phyloP scores from a whole-genome alignment of 1,140 invertebrate genomes.

The Oreohelix idahoensis region DNA sequence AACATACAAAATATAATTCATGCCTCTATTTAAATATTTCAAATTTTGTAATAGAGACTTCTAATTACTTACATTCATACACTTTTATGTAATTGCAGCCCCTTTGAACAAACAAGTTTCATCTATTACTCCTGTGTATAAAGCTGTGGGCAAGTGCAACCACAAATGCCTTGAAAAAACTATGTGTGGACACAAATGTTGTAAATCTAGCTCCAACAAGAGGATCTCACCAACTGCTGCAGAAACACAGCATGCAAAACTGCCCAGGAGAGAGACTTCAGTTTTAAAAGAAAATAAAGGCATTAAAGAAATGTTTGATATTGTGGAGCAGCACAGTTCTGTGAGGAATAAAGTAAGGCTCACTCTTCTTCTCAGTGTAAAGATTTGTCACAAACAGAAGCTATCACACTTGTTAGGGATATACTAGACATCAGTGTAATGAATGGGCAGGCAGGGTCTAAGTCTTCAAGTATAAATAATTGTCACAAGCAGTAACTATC shows the following conservation, averaged over 20 bases:
- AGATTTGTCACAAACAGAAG: too few species aligned
- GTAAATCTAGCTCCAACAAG: conserved; percentile 5
- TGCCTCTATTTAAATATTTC: too few species aligned
- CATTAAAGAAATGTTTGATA: background rate
- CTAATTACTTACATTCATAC: too few species aligned
- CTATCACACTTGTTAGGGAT: too few species aligned
- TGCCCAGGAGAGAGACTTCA: background rate
- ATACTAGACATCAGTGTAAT: too few species aligned
- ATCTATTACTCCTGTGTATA: background rate
- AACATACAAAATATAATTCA: too few species aligned
- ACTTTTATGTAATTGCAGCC: background rate
- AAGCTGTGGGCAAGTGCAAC: background rate
- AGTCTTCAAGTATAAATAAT: too few species aligned
- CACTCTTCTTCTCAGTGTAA: background rate
- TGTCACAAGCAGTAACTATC: too few species aligned
- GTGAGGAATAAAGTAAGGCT: background rate
- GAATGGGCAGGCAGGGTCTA: too few species aligned
- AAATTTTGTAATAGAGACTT: too few species aligned
- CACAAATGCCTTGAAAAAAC: conserved; percentile 32
- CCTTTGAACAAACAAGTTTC: too few species aligned
- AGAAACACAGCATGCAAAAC: background rate
- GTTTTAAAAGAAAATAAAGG: background rate
- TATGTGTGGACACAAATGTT: conserved; percentile 33
- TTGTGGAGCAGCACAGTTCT: background rate
- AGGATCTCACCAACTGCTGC: background rate